Conservation (phyloP, 2,888 invertebrate genomes). For the Portevinia maculata region DNA sequence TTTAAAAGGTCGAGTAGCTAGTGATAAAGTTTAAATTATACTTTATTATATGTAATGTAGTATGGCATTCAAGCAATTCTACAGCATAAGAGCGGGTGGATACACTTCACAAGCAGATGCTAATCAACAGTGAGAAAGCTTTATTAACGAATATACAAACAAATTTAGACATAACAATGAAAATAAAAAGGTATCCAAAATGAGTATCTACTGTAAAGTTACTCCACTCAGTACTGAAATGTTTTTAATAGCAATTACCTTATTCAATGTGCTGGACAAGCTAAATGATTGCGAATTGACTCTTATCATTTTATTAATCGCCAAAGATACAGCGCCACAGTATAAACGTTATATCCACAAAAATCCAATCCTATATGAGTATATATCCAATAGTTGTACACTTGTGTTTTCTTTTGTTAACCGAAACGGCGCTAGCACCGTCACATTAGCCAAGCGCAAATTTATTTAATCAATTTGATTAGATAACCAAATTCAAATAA, state of each 20-base stretch:
- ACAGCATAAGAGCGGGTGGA: constrained; percentile 39
- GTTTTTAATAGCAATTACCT: constrained; percentile 74
- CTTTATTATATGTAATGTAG: constrained; percentile 43
- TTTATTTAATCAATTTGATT: constrained; percentile 61
- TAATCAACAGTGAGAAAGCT: constrained; percentile 59
- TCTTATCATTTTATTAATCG: constrained; percentile 75
- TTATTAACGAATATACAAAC: constrained; percentile 32
- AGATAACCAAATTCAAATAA: constrained; percentile 58
- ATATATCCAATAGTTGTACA: constrained; percentile 44
- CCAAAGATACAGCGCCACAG: constrained; percentile 36
- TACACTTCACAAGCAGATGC: constrained; percentile 47
- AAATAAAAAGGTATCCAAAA: not conserved
- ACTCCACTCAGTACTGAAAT: not conserved
- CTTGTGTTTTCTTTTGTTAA: constrained; percentile 7
- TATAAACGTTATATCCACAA: constrained; percentile 31
- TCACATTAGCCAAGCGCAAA: constrained; percentile 37
- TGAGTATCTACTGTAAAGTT: not conserved
- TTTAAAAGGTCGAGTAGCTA: constrained; percentile 22
- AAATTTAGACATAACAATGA: constrained; percentile 5
- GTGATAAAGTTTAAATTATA: constrained; percentile 38
- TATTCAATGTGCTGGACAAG: constrained; percentile 76
- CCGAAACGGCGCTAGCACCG: constrained; percentile 30
- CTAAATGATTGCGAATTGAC: constrained; percentile 77
- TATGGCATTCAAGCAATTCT: constrained; percentile 24
- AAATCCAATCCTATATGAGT: constrained; percentile 27